Conservation (phyloP, 2,888 invertebrate species). For the Cryptosula pallasiana region DNA sequence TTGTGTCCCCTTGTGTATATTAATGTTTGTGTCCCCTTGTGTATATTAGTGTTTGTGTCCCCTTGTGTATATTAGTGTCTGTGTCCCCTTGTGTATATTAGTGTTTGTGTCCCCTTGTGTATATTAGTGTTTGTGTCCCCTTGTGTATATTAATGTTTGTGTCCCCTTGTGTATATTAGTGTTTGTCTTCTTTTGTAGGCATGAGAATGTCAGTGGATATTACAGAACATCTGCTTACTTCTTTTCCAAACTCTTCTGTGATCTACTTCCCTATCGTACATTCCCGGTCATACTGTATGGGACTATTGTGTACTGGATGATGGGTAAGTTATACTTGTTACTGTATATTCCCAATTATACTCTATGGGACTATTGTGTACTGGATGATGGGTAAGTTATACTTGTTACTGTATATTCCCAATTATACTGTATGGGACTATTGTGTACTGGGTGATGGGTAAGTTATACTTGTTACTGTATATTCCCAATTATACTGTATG, state of each 20-base stretch:
- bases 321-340: slow-evolving; percentile 45
- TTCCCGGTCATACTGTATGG: slow-evolving; percentile 44
- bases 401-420: slow-evolving; percentile 45
- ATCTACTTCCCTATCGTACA: slow-evolving; percentile 47
- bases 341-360: slow-evolving; percentile 40
- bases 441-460: slow-evolving; percentile 51
- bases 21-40: no score
- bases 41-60: no score
- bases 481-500: slow-evolving; percentile 42
- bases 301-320: slow-evolving; percentile 47
- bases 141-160: no score
- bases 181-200: slow-evolving; percentile 34
- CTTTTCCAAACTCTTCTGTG: slow-evolving; percentile 48
- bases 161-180: background rate
- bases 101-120: no score
- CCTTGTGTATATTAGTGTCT: no score
- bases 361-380: slow-evolving; percentile 45
- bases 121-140: no score
- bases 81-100: no score
- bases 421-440: slow-evolving; percentile 41
- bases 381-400: slow-evolving; percentile 48
- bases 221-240: slow-evolving; percentile 51
- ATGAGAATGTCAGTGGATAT: slow-evolving; percentile 52
- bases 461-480: slow-evolving; percentile 38
- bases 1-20: no score